Evolutionary conservation across 2,113 vertebrate genomes (phyloP), one percentile per base, ranked within the genome.

Genomic region (Ptilonorhynchus violaceus): DNA sequence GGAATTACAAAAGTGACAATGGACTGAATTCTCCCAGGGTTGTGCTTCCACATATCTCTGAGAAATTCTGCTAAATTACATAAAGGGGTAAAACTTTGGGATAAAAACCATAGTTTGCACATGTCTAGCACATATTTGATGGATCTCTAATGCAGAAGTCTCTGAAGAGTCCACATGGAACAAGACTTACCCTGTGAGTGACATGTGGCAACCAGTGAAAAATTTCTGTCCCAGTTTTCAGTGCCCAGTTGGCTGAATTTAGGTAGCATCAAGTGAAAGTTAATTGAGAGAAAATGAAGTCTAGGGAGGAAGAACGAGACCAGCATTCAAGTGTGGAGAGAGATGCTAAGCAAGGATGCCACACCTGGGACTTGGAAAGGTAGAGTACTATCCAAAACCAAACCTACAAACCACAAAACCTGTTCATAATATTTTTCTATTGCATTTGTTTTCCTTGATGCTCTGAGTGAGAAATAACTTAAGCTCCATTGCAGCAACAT

Each of bases 21-120:
- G 24, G 31, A 39, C 33, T 56, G 20, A 78, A 67, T 59, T 72
- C 12, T 80, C 52, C 25, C 13, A 60, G 21, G 12, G 6, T 23
- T 31, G 20, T 0, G 0, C 9, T 73, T 60, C 44, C 33, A 47
- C 6, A 15, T 10, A 30, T 22, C 3, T 22, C 31, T 47, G 10
- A 68, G 31, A 92, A 75, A 84, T 62, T 76, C 28, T 76, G 37
- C 31, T 69, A 46, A 62, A 49, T 64, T 52, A 73, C 13, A 52
- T 25, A 35, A 74, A 52, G n/a, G 28, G 28, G 7, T 62, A 89
- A 73, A 58, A 52, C 20, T 76, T 55, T 1, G 3, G 41, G 9
- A 4, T 31, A 59, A 68, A 91, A 87, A n/a, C 0, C 33, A 50
- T 14, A 13, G 4, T 56, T 81, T 89, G 69, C 22, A 47, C 22